Evolutionary conservation across 2,888 invertebrate genomes (phyloP).

Genomic region (Tubulanus polymorphus): DNA sequence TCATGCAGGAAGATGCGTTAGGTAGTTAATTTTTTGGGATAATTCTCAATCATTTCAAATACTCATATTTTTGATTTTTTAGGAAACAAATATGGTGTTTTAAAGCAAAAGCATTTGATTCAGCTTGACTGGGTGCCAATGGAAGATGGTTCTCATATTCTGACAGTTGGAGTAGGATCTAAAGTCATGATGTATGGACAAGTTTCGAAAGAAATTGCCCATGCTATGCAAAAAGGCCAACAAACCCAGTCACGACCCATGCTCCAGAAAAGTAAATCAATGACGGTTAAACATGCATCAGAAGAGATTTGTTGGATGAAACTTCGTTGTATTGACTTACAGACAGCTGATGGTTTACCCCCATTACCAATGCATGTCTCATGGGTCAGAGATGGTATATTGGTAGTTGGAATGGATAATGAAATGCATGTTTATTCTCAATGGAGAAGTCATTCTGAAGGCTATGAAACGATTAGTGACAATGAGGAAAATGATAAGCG

Average conservation of each 20-base stretch:
- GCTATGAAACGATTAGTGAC: slow-evolving; percentile 3
- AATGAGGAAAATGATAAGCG: slow-evolving; percentile 25
- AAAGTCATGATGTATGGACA: slow-evolving; percentile 78
- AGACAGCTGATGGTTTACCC: slow-evolving; percentile 91
- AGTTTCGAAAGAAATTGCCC: slow-evolving; percentile 89
- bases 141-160: slow-evolving; percentile 96
- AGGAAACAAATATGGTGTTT: slow-evolving; percentile 27
- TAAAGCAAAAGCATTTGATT: slow-evolving; percentile 61
- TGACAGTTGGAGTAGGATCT: slow-evolving; percentile 85
- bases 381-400: slow-evolving; percentile 96
- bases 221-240: slow-evolving; percentile 64
- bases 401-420: slow-evolving; percentile 98
- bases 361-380: slow-evolving; percentile 98
- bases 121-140: slow-evolving; percentile 99
- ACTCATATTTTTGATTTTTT: slow-evolving; percentile 5
- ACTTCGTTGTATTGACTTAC: slow-evolving; percentile 79
- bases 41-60: no score
- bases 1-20: no score
- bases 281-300: slow-evolving; percentile 80
- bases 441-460: slow-evolving; percentile 60
- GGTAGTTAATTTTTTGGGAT: no score
- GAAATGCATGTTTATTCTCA: slow-evolving; percentile 99
- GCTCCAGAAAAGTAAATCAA: slow-evolving; percentile 82
- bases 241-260: slow-evolving; percentile 53
- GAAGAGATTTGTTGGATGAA: slow-evolving; percentile 98